phyloP scores from a whole-genome alignment of 1,140 invertebrate species.

The Cotesia typhae region DNA sequence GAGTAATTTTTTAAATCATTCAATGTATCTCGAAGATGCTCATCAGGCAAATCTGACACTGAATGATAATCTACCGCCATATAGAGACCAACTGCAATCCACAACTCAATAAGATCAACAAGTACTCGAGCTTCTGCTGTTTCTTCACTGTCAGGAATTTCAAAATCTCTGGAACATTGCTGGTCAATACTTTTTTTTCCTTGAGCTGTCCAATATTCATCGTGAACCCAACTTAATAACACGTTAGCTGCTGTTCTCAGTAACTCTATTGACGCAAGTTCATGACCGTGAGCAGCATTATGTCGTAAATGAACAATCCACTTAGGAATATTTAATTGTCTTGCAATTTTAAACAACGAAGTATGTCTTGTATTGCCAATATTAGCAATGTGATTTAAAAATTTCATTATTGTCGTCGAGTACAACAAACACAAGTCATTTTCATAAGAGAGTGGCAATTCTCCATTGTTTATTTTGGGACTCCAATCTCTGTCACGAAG shows the following conservation, averaged over 20 bases:
- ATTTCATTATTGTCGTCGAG: conserved; percentile 71
- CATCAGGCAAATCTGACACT: conserved; percentile 52
- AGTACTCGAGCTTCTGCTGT: conserved; percentile 45
- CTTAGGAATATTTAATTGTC: conserved; percentile 69
- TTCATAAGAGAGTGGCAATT: conserved; percentile 58
- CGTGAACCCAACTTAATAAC: conserved; percentile 70
- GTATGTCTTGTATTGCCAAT: conserved; percentile 63
- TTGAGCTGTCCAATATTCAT: conserved; percentile 56
- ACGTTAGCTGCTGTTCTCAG: conserved; percentile 68
- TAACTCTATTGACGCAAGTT: conserved; percentile 67
- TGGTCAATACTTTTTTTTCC: conserved; percentile 39
- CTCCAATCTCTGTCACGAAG: conserved; percentile 60
- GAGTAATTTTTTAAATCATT: conserved; percentile 42
- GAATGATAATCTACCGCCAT: conserved; percentile 47
- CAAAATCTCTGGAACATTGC: conserved; percentile 33
- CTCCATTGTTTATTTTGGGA: conserved; percentile 47
- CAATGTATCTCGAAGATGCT: conserved; percentile 46
- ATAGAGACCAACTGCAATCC: conserved; percentile 57
- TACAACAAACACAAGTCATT: conserved; percentile 69
- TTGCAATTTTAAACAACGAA: conserved; percentile 69
- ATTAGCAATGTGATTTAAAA: conserved; percentile 71
- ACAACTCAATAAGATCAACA: conserved; percentile 54
- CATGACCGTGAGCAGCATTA: conserved; percentile 71
- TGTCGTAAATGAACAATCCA: conserved; percentile 76
- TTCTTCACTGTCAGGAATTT: conserved; percentile 37